Evolutionary conservation across 1,140 invertebrate species (phyloP).

Genomic region (Dinoponera quadriceps): DNA sequence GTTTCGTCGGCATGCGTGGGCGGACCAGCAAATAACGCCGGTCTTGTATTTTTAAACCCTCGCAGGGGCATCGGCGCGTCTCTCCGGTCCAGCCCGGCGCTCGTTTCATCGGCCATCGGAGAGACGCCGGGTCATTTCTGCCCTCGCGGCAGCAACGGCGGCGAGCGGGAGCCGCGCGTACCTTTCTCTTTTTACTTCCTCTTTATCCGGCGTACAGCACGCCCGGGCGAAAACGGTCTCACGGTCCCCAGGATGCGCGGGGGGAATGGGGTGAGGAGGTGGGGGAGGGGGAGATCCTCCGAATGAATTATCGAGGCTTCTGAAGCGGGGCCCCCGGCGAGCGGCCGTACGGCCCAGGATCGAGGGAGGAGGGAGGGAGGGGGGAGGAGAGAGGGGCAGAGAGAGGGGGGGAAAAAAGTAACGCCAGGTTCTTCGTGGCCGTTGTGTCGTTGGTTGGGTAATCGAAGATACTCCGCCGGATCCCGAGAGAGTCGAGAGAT

Average conservation of each 20-base stretch:
- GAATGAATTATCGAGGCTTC: conserved; percentile 73
- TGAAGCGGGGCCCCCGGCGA: conserved; percentile 53
- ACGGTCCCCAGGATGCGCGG: conserved; percentile 60
- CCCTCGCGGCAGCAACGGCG: conserved; percentile 48
- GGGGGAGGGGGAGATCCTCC: conserved; percentile 54
- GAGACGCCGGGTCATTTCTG: conserved; percentile 64
- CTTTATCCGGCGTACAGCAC: conserved; percentile 61
- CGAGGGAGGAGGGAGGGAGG: too few relatives aligned
- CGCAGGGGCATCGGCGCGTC: conserved; percentile 57
- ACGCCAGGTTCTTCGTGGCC: neutral
- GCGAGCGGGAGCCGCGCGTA: conserved; percentile 51
- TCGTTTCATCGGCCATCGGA: conserved; percentile 13
- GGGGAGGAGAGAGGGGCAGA: too few relatives aligned
- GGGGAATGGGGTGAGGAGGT: conserved; percentile 1
- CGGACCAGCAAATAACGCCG: conserved; percentile 76
- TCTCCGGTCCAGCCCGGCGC: neutral
- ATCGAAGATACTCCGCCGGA: conserved; percentile 39
- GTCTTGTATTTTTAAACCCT: conserved; percentile 77
- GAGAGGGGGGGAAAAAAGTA: neutral
- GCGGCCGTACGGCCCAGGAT: conserved; percentile 8
- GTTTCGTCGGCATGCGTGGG: conserved; percentile 74
- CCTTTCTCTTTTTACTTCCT: conserved; percentile 69
- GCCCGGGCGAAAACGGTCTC: conserved; percentile 72
- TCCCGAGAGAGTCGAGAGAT: neutral
- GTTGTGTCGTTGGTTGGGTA: conserved; percentile 39